phyloP scores from a whole-genome alignment of 2,888 invertebrate genomes.

The Ecdyonurus torrentis region DNA sequence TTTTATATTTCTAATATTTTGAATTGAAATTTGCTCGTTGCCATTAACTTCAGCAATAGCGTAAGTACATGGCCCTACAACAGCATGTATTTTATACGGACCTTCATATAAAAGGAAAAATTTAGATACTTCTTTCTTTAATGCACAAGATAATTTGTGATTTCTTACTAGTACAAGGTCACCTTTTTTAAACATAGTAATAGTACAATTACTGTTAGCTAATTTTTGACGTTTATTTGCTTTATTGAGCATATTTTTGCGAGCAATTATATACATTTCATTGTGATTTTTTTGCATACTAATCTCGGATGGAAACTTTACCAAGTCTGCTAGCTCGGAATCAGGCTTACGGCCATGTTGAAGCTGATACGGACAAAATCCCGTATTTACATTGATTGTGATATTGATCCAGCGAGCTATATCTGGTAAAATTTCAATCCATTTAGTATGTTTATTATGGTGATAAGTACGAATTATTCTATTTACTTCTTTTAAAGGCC shows the following conservation, averaged over 20 bases:
- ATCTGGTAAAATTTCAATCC: background rate
- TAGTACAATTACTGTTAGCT: background rate
- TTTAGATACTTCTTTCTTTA: background rate
- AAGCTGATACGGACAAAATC: background rate
- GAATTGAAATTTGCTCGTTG: background rate
- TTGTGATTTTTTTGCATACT: too few species aligned
- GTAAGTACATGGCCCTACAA: background rate
- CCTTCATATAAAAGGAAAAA: background rate
- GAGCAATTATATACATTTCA: too few species aligned
- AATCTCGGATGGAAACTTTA: background rate
- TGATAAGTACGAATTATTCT: background rate
- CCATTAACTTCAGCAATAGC: background rate
- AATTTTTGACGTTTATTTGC: background rate
- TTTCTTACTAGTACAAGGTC: background rate
- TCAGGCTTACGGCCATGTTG: background rate
- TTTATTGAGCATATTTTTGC: background rate
- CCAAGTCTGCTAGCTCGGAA: background rate
- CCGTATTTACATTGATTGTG: background rate
- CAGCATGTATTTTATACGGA: background rate
- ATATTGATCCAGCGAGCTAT: background rate
- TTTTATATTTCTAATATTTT: background rate
- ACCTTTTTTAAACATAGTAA: background rate
- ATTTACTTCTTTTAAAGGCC: background rate
- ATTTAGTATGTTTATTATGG: background rate
- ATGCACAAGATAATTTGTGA: background rate